phyloP scores from a whole-genome alignment of 2,888 invertebrate species.

The Herminia tarsipennalis region DNA sequence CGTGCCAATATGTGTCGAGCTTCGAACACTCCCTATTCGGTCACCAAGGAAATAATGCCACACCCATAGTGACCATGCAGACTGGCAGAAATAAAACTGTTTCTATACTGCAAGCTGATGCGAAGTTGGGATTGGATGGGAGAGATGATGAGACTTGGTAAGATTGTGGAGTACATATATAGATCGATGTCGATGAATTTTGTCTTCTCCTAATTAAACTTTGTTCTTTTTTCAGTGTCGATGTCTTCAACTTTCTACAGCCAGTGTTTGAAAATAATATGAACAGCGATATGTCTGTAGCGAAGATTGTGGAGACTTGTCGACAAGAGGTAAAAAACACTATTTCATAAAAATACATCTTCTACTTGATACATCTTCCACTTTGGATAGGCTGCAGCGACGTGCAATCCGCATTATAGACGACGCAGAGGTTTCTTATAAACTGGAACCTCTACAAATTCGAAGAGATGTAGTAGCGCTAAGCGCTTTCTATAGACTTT shows the following conservation, averaged over 20 bases:
- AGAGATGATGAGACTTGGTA: conserved; percentile 92
- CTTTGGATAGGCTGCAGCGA: too few relatives aligned
- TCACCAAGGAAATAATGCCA: conserved; percentile 89
- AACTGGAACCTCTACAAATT: too few relatives aligned
- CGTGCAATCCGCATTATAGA: too few relatives aligned
- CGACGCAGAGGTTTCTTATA: too few relatives aligned
- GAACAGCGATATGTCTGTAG: conserved; percentile 87
- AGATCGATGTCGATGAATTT: background rate
- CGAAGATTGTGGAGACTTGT: conserved; percentile 89
- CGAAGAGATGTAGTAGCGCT: too few relatives aligned
- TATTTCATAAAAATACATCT: too few relatives aligned
- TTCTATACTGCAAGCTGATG: conserved; percentile 86
- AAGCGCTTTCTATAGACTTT: too few relatives aligned
- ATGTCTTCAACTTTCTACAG: conserved; percentile 93
- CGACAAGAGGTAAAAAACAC: conserved; percentile 73
- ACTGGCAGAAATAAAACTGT: conserved; percentile 87
- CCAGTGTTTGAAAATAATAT: conserved; percentile 88
- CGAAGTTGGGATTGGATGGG: conserved; percentile 81
- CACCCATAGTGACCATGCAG: conserved; percentile 88
- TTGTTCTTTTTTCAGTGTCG: conserved; percentile 85
- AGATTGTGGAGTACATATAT: conserved; percentile 30
- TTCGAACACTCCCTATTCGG: conserved; percentile 96
- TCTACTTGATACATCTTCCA: too few relatives aligned
- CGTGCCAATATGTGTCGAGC: conserved; percentile 96
- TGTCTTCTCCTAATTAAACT: background rate